Conservation (phyloP, 2,888 invertebrate species). For the Agrilus cyanescens region DNA sequence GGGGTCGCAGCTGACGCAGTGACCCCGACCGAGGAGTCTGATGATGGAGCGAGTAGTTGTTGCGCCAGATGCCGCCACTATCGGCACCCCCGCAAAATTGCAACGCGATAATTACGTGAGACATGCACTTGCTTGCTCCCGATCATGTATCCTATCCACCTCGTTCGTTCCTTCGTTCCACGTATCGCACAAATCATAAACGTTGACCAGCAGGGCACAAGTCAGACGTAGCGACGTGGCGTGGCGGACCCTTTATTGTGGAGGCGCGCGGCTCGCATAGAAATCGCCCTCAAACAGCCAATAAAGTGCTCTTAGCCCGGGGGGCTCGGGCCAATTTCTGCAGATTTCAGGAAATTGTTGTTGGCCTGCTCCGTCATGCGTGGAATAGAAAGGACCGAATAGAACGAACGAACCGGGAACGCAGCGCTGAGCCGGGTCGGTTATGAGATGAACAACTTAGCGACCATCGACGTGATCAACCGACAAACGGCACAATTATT, state of each 20-base stretch:
- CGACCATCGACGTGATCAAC: too few relatives aligned
- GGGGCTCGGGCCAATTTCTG: slow-evolving; percentile 30
- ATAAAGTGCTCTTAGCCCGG: slow-evolving; percentile 28
- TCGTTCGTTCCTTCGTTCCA: slow-evolving; percentile 20
- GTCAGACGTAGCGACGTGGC: slow-evolving; percentile 20
- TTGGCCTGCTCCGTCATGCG: slow-evolving; percentile 22
- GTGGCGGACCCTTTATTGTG: slow-evolving; percentile 28
- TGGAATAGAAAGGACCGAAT: slow-evolving; percentile 12
- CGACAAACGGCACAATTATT: too few relatives aligned
- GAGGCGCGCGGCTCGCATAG: slow-evolving; percentile 31
- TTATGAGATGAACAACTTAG: too few relatives aligned
- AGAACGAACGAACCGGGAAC: slow-evolving; percentile 5
- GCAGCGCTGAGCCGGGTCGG: too few relatives aligned
- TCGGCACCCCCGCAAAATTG: slow-evolving; percentile 22
- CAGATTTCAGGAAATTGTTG: slow-evolving; percentile 33
- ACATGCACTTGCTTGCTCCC: neutral
- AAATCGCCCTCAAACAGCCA: slow-evolving; percentile 35
- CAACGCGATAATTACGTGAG: slow-evolving; percentile 31
- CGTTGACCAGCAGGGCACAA: slow-evolving; percentile 28
- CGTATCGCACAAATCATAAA: slow-evolving; percentile 36
- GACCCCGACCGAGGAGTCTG: slow-evolving; percentile 18
- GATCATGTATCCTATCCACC: slow-evolving; percentile 9
- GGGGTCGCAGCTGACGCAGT: slow-evolving; percentile 36
- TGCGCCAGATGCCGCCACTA: slow-evolving; percentile 26
- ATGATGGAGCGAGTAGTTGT: slow-evolving; percentile 26